Evolutionary conservation across 2,888 invertebrate genomes (phyloP).

Genomic region (Caradrina kadenii): DNA sequence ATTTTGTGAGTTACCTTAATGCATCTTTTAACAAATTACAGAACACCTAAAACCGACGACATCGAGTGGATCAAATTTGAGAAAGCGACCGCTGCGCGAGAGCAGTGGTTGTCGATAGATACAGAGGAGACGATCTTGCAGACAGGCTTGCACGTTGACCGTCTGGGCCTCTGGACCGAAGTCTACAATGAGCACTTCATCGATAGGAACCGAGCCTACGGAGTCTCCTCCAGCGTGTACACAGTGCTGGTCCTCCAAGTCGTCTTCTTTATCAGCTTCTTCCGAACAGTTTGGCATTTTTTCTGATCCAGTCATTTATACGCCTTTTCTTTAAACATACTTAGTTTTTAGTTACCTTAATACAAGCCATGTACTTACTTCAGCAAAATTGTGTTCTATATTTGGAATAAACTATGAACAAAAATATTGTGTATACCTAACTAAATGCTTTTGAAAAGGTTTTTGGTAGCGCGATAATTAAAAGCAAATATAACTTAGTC

Average conservation of each 20-base stretch:
- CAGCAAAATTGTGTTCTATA: constrained; percentile 65
- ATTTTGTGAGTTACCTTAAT: not conserved
- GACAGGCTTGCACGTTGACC: constrained; percentile 73
- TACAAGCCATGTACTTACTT: constrained; percentile 70
- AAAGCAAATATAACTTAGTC: not conserved
- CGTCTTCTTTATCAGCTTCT: constrained; percentile 58
- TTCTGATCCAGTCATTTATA: constrained; percentile 52
- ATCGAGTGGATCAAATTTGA: constrained; percentile 72
- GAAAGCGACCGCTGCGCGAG: constrained; percentile 62
- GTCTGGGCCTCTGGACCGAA: constrained; percentile 77
- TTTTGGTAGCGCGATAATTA: not conserved
- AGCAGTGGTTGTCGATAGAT: constrained; percentile 77
- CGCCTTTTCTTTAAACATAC: constrained; percentile 5
- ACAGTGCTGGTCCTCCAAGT: constrained; percentile 55
- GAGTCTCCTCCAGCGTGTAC: constrained; percentile 48
- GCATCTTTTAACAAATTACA: constrained; percentile 60
- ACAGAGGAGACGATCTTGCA: constrained; percentile 48
- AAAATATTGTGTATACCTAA: constrained; percentile 13
- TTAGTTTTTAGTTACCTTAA: constrained; percentile 26
- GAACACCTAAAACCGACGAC: constrained; percentile 69
- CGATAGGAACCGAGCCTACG: constrained; percentile 66
- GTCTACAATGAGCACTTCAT: constrained; percentile 79
- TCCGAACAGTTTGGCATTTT: constrained; percentile 50
- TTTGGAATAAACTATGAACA: constrained; percentile 51
- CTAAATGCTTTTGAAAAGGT: not conserved